Conservation (phyloP, 2,113 vertebrate species). For the Ptychochromis oligacanthus region DNA sequence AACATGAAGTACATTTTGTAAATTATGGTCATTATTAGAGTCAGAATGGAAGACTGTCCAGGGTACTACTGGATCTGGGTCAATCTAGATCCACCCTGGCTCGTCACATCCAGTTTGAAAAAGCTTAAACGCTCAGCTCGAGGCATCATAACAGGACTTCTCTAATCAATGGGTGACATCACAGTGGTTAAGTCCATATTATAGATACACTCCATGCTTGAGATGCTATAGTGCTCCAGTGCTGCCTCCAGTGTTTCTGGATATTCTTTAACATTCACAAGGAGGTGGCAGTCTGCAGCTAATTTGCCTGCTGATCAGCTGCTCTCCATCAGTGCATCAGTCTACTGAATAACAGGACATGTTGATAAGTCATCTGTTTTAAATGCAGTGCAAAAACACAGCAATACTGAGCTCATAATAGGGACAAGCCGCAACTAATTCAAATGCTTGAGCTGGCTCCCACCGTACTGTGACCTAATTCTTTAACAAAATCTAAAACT, state of each 20-base stretch:
- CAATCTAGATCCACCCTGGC: neutral
- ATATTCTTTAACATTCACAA: neutral
- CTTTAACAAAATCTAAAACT: slow-evolving; percentile 2
- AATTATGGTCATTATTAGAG: neutral
- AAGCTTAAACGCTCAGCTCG: neutral
- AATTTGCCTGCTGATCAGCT: neutral
- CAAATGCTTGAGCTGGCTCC: neutral
- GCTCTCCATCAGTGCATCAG: neutral
- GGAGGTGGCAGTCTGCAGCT: neutral
- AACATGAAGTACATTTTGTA: neutral
- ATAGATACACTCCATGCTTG: neutral
- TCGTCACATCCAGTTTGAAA: neutral
- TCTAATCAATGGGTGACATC: neutral
- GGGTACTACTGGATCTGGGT: too few relatives aligned
- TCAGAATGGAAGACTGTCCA: neutral
- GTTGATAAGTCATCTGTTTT: neutral
- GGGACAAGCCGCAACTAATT: neutral
- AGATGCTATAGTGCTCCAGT: neutral
- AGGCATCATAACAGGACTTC: too few relatives aligned
- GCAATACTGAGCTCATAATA: neutral
- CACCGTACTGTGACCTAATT: neutral
- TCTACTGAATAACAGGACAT: neutral
- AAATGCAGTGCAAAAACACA: neutral
- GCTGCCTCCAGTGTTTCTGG: neutral
- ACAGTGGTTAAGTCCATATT: neutral